Evolutionary conservation across 1,140 invertebrate species (phyloP), one percentile per base, ranked within the genome.

Genomic region (Samia ricini): DNA sequence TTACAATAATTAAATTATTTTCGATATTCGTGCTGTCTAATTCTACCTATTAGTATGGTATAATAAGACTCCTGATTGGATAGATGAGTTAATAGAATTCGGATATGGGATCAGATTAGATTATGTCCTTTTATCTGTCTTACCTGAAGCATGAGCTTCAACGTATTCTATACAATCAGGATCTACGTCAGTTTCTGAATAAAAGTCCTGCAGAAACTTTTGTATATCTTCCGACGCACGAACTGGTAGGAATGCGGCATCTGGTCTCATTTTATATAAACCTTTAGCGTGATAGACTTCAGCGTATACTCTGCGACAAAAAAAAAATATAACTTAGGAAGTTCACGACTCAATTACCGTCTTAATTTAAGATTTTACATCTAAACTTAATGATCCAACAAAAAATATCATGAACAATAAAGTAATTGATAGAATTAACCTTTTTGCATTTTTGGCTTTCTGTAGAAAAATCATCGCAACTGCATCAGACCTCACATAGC

Each of bases 381-480:
- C n/a, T n/a, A n/a, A n/a, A n/a, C n/a, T n/a, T n/a, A n/a, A n/a
- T n/a, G n/a, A n/a, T n/a, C n/a, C n/a, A n/a, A n/a, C n/a, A n/a
- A n/a, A n/a, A n/a, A n/a, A n/a, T n/a, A 42, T 15, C 4, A 42
- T 15, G 12, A 29, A 29, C 2, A 55, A 15, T 21, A 18, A 56
- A n/a, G 4, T 29, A 26, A 56, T 18, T 52, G 10, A 52, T 1
- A n/a, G 8, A 7, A 22, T 20, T 22, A 56, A 59, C 57, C 57
- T 59, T 23, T 49, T 59, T 8, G 57, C 57, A 59, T 59, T 15
- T 24, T 23, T 59, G 10, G 36, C 24, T 74, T 95, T 95, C 86
- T 98, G 97, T 5, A 98, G 75, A 60, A 95, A 94, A 21, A 97
- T 77, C 0, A 93, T 93, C 33, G 91, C 91, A 15, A 97, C 88